Percentiles rank a stretch among this genome's conserved stretches.
These are phyloP conservation scores for Myxocyprinus asiaticus DNA, from an alignment of 2,113 vertebrate species.

Conservation along the genomic window DNA sequence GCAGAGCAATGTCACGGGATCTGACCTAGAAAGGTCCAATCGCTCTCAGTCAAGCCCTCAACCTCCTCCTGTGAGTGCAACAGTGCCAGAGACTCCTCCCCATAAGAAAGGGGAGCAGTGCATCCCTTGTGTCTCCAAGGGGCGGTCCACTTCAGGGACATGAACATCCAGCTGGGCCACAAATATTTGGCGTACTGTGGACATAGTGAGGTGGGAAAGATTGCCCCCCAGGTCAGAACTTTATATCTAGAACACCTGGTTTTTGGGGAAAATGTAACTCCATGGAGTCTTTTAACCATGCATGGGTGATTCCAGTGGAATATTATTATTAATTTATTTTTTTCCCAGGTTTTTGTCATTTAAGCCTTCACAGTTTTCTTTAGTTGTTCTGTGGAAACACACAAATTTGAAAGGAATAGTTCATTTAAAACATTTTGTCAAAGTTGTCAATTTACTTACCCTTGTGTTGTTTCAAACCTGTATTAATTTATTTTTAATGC, in stretches of 20 bases:
- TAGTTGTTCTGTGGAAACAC: too few relatives aligned
- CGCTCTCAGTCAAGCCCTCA: constrained; percentile 72
- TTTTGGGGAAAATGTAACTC: constrained; percentile 1
- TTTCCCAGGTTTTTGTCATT: too few relatives aligned
- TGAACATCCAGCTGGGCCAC: constrained; percentile 6
- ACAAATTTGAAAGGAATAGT: too few relatives aligned
- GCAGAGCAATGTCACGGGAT: constrained; percentile 71
- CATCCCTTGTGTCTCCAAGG: constrained; percentile 32
- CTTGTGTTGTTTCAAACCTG: too few relatives aligned
- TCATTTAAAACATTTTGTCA: too few relatives aligned
- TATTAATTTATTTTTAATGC: too few relatives aligned
- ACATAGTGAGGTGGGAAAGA: constrained; percentile 11
- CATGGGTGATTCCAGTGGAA: too few relatives aligned
- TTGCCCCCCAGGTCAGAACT: background rate
- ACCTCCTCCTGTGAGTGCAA: constrained; percentile 74
- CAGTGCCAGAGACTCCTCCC: constrained; percentile 70
- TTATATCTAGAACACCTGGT: background rate
- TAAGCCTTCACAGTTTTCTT: too few relatives aligned
- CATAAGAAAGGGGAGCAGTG: constrained; percentile 40
- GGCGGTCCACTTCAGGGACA: constrained; percentile 47
- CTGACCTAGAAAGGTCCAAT: constrained; percentile 81
- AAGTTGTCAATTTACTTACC: too few relatives aligned
- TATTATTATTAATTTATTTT: too few relatives aligned
- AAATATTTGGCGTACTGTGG: constrained; percentile 16
- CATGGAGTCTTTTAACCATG: too few relatives aligned